These are phyloP conservation scores for Suncus etruscus DNA, from an alignment of 2,113 vertebrate genomes.

Conservation along the genomic window DNA sequence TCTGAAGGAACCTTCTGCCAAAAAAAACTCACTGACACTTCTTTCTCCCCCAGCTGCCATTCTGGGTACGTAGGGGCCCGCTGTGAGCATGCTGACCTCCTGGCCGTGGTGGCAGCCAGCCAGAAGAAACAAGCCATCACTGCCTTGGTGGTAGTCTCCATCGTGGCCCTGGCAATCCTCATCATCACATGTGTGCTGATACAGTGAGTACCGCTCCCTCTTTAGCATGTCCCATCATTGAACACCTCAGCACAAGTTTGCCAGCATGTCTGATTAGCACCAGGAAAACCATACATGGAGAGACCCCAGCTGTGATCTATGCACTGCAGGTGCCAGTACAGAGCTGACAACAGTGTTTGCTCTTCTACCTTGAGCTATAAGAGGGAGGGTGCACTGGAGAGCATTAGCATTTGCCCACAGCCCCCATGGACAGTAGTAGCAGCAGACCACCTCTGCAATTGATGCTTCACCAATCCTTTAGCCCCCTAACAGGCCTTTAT, in stretches of 20 bases:
- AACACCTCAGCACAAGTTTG: not conserved
- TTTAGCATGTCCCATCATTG: too few relatives aligned
- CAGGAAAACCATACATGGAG: not conserved
- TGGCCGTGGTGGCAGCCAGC: constrained; percentile 95
- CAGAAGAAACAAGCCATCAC: constrained; percentile 95
- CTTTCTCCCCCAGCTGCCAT: constrained; percentile 90
- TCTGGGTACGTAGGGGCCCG: constrained; percentile 93
- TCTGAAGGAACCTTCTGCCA: too few relatives aligned
- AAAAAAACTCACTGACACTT: not conserved
- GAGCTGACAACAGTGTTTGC: not conserved
- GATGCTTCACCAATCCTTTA: not conserved
- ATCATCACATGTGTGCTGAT: constrained; percentile 92
- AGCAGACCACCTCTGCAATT: too few relatives aligned
- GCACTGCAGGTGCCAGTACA: not conserved
- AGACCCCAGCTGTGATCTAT: not conserved
- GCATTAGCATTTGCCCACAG: not conserved
- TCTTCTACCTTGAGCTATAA: too few relatives aligned
- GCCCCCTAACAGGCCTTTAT: not conserved
- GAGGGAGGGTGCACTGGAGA: not conserved
- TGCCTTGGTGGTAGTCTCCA: constrained; percentile 92
- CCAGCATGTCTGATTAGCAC: not conserved
- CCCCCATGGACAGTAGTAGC: not conserved
- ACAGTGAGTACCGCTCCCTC: constrained; percentile 90
- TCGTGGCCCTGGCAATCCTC: constrained; percentile 91
- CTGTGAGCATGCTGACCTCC: constrained; percentile 96